A percentile compares a stretch with the other conserved stretches of the same genome.
Conservation (phyloP, 2,113 vertebrate genomes). For the Rhadina sibilatrix region DNA sequence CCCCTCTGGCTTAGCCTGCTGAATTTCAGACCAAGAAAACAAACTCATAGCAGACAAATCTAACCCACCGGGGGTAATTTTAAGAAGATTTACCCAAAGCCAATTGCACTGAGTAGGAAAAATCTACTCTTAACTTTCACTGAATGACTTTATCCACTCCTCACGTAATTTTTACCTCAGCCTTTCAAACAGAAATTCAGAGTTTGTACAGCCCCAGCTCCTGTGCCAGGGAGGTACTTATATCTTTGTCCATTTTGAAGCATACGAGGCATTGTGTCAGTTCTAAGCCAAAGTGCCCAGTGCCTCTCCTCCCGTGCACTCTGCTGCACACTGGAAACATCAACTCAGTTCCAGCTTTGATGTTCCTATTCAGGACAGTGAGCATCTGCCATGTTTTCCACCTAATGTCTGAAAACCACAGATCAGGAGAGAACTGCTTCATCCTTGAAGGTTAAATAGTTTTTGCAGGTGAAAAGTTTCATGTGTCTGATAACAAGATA, state of each 20-base stretch:
- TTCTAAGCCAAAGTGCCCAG: not conserved
- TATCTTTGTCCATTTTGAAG: not conserved
- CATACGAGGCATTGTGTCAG: fast-evolving
- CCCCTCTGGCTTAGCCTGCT: not conserved
- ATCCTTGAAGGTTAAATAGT: not conserved
- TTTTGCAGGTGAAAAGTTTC: not conserved
- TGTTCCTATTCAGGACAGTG: not conserved
- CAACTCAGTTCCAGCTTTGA: not conserved
- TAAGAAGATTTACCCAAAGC: slow-evolving; percentile 17
- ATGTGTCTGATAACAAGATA: not conserved
- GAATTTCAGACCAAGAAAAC: not conserved
- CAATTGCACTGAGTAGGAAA: not conserved
- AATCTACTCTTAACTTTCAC: not conserved
- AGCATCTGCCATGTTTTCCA: not conserved
- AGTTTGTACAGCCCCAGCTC: not conserved
- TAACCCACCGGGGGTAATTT: not conserved
- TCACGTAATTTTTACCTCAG: not conserved
- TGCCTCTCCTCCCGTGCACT: not conserved
- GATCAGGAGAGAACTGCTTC: not conserved
- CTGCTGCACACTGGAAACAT: not conserved
- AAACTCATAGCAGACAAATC: not conserved
- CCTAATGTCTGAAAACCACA: not conserved
- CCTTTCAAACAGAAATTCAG: not conserved
- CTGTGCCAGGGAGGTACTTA: not conserved
- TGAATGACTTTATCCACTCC: not conserved